These are phyloP conservation scores for Tinamus major DNA, from an alignment of 2,797 vertebrate species.

Conservation along the genomic window DNA sequence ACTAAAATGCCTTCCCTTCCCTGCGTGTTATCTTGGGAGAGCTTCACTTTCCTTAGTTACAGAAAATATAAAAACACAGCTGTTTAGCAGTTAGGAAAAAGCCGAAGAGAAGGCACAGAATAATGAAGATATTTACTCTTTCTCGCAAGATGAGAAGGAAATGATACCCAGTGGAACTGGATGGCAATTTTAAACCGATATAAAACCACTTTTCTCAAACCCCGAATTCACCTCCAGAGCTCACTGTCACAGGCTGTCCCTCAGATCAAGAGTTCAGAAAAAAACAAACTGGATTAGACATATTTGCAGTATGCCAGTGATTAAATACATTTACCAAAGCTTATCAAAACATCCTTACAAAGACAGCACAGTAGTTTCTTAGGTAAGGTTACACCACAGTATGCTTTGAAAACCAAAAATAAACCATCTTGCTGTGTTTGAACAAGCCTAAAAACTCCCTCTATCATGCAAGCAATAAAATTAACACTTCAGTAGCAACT, in stretches of 20 bases:
- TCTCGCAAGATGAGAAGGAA: constrained; percentile 35
- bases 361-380: neutral
- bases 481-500: constrained; percentile 1
- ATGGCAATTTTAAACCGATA: constrained; percentile 27
- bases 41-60: constrained; percentile 52
- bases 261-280: constrained; percentile 5
- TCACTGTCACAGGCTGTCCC: neutral
- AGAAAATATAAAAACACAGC: constrained; percentile 56
- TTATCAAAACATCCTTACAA: constrained; percentile 43
- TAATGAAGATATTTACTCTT: constrained; percentile 67
- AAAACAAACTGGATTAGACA: constrained; percentile 2
- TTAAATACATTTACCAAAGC: constrained; percentile 20
- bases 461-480: neutral
- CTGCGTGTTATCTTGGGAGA: neutral
- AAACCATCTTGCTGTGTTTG: neutral
- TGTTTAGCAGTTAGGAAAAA: constrained; percentile 58
- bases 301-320: neutral
- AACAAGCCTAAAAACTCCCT: neutral
- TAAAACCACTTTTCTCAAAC: constrained; percentile 3
- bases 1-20: neutral
- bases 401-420: constrained; percentile 31
- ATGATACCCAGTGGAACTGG: constrained; percentile 32
- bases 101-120: constrained; percentile 45
- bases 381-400: neutral
- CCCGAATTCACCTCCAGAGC: constrained; percentile 33